Percentiles rank a stretch among this genome's conserved stretches.
phyloP scores from a whole-genome alignment of 2,113 vertebrate genomes.

The Tenrec ecaudatus region DNA sequence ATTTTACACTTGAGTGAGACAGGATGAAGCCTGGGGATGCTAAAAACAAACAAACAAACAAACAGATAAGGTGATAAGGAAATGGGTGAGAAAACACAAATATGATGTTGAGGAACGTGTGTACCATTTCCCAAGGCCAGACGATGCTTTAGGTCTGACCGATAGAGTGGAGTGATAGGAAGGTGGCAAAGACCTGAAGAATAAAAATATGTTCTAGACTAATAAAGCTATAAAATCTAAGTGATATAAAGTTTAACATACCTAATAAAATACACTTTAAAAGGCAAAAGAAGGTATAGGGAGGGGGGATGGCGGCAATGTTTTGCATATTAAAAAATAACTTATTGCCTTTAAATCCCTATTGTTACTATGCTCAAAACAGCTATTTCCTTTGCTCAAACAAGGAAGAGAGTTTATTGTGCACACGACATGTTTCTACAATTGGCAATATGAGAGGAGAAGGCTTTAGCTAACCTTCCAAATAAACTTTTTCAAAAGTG shows the following conservation, averaged over 20 bases:
- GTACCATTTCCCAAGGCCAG: neutral
- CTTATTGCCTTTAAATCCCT: slow-evolving; percentile 39
- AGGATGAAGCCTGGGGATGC: neutral
- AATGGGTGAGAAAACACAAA: slow-evolving; percentile 33
- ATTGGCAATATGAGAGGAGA: slow-evolving; percentile 40
- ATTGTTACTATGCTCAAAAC: slow-evolving; percentile 40
- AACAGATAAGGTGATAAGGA: neutral
- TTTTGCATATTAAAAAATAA: slow-evolving; percentile 18
- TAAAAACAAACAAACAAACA: neutral
- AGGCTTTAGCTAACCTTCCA: slow-evolving; percentile 7
- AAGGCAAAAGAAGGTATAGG: neutral
- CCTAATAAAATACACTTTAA: neutral
- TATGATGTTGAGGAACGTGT: neutral
- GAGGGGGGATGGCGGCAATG: neutral
- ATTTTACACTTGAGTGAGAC: slow-evolving; percentile 24
- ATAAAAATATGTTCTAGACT: neutral
- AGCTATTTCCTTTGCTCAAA: slow-evolving; percentile 45
- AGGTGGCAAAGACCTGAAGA: slow-evolving; percentile 8
- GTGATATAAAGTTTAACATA: neutral
- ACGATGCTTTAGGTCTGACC: neutral
- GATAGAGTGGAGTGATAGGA: neutral
- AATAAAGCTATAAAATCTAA: slow-evolving; percentile 24
- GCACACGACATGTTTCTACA: slow-evolving; percentile 21
- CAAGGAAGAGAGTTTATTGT: slow-evolving; percentile 13
- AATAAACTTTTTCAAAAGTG: neutral